phyloP scores from a whole-genome alignment of 2,113 vertebrate genomes.

The Tautogolabrus adspersus region DNA sequence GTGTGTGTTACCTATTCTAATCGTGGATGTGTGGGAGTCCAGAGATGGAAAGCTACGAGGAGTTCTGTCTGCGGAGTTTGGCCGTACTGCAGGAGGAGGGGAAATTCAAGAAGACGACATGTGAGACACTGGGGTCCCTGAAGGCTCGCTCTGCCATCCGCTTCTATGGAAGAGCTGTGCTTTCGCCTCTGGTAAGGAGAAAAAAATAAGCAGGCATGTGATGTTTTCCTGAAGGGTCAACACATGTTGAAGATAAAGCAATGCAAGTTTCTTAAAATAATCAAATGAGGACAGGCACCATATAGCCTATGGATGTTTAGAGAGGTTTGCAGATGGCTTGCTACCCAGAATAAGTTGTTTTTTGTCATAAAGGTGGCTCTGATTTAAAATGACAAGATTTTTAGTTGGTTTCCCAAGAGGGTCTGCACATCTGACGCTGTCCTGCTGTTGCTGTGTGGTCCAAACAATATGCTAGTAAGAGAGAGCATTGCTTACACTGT shows the following conservation, averaged over 20 bases:
- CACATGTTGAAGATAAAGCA: background rate
- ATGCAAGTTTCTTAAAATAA: background rate
- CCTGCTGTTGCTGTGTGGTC: constrained; percentile 1
- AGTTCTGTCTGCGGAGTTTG: constrained; percentile 87
- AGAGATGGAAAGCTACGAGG: constrained; percentile 91
- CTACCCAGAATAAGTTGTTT: background rate
- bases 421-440: background rate
- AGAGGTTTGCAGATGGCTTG: background rate
- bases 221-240: background rate
- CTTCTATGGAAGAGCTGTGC: constrained; percentile 88
- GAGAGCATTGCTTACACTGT: background rate
- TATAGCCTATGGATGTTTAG: background rate
- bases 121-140: constrained; percentile 55
- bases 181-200: constrained; percentile 90
- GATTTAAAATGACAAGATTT: constrained; percentile 14
- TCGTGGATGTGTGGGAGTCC: constrained; percentile 58
- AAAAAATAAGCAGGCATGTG: background rate
- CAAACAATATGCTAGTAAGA: constrained; percentile 14
- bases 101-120: constrained; percentile 58
- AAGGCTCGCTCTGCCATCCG: constrained; percentile 84
- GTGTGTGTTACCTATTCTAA: constrained; percentile 47
- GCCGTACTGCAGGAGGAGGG: constrained; percentile 82
- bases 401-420: constrained; percentile 28
- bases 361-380: background rate
- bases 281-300: background rate